Conservation (phyloP, 2,888 invertebrate species). For the Synanthedon myopaeformis region DNA sequence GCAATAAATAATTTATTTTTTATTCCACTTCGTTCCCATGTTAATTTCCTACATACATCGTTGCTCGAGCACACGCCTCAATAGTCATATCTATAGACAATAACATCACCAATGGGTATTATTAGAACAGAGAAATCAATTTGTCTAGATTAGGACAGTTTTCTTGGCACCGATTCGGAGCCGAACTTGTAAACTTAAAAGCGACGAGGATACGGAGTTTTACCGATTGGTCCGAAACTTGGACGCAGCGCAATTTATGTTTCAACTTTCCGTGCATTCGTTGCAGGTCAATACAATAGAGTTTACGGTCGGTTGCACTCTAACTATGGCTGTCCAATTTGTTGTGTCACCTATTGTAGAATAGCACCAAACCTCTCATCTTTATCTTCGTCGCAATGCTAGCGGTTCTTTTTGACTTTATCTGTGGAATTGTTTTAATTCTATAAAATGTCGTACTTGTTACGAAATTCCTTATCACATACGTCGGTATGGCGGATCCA, state of each 20-base stretch:
- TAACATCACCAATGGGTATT: no score
- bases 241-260: constrained; percentile 40
- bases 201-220: not conserved
- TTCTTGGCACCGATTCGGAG: not conserved
- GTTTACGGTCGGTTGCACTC: not conserved
- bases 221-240: constrained; percentile 8
- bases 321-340: not conserved
- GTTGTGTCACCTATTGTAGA: not conserved
- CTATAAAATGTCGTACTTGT: no score
- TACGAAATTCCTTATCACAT: no score
- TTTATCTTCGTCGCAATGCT: no score
- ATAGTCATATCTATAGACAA: no score
- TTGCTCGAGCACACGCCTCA: no score
- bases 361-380: not conserved
- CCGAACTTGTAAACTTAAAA: not conserved
- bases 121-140: not conserved
- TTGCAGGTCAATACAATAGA: constrained; percentile 38
- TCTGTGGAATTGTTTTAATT: no score
- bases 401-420: no score
- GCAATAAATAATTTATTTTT: no score
- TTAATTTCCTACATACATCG: no score
- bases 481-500: no score
- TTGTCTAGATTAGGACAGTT: not conserved
- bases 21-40: no score
- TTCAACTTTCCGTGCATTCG: constrained; percentile 34